Conservation (phyloP, 2,113 vertebrate genomes). For the Chlamydotis undulata region DNA sequence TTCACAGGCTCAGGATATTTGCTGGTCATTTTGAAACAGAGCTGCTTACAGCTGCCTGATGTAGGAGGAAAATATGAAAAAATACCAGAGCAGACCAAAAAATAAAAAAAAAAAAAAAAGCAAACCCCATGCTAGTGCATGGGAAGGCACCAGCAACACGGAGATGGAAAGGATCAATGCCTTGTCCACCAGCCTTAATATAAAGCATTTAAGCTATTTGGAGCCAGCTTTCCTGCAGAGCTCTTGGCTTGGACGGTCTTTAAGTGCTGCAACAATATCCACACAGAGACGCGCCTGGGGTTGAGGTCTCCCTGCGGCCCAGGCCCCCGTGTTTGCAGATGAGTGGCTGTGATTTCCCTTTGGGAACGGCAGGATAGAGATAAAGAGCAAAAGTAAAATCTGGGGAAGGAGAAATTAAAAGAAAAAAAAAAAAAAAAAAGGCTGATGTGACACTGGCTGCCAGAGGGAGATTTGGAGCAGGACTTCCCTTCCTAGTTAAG, state of each 20-base stretch:
- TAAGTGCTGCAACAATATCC: neutral
- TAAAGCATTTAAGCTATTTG: neutral
- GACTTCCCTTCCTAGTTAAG: neutral
- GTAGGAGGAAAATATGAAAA: neutral
- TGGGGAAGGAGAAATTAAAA: no score
- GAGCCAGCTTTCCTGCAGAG: neutral
- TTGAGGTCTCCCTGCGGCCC: neutral
- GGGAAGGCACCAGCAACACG: neutral
- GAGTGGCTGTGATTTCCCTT: neutral
- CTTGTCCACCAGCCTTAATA: neutral
- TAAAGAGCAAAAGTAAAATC: neutral
- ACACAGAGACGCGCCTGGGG: neutral
- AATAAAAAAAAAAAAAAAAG: fast-evolving
- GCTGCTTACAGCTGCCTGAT: neutral
- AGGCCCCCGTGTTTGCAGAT: fast-evolving
- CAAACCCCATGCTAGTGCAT: neutral
- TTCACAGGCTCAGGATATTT: neutral
- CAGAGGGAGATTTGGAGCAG: neutral
- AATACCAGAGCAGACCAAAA: neutral
- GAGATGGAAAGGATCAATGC: neutral
- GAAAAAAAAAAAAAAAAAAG: no score
- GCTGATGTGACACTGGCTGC: neutral
- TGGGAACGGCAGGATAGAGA: neutral
- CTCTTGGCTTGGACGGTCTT: neutral
- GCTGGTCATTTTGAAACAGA: neutral